phyloP scores from a whole-genome alignment of 2,113 vertebrate species.

The Trematocara nigrifrons region DNA sequence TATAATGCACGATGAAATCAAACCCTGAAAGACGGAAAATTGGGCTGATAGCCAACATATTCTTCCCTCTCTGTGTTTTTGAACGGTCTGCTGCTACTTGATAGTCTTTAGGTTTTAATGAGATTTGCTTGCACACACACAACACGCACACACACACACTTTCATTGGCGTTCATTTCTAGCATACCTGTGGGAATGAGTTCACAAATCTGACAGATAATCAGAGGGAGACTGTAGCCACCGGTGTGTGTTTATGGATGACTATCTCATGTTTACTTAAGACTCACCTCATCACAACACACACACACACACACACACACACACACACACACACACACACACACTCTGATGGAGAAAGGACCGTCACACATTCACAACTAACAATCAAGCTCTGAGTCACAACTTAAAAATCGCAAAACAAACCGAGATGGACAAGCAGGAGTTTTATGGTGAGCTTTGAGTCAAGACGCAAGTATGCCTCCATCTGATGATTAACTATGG shows the following conservation, averaged over 20 bases:
- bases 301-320: accelerated
- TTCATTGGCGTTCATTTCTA: background rate
- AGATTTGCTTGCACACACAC: background rate
- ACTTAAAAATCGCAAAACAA: constrained; percentile 20
- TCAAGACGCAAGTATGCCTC: constrained; percentile 49
- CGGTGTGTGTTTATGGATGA: constrained; percentile 47
- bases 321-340: background rate
- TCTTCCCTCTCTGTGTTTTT: background rate
- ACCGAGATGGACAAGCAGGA: background rate
- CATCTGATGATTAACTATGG: constrained; percentile 58
- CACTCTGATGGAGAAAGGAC: background rate
- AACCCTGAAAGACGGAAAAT: background rate
- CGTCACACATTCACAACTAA: background rate
- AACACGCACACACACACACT: accelerated
- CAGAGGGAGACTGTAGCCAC: constrained; percentile 57
- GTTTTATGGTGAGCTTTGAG: constrained; percentile 7
- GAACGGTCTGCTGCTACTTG: constrained; percentile 19
- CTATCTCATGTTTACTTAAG: constrained; percentile 64
- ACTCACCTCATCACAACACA: constrained; percentile 8
- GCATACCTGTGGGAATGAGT: constrained; percentile 31
- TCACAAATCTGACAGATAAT: constrained; percentile 59
- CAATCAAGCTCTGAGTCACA: constrained; percentile 31
- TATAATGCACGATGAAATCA: background rate
- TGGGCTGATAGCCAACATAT: background rate
- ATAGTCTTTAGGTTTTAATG: background rate